These are phyloP conservation scores for Myathropa florea DNA, from an alignment of 2,888 invertebrate species.

Conservation along the genomic window DNA sequence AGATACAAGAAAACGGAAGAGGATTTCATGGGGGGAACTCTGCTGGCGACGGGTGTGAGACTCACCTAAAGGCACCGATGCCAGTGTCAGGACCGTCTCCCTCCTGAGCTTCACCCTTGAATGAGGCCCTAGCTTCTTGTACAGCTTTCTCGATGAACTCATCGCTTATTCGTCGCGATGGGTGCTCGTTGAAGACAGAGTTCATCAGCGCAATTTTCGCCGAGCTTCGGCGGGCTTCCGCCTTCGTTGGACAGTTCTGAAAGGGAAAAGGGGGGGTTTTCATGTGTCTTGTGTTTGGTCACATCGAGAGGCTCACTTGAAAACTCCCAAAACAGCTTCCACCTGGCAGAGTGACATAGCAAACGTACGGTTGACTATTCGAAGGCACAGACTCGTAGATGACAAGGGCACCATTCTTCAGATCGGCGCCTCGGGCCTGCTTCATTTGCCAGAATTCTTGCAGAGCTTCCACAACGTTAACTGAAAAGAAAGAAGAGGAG, in stretches of 20 bases:
- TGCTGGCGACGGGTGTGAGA: not conserved
- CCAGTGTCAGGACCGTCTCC: constrained; percentile 87
- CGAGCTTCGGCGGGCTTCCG: constrained; percentile 95
- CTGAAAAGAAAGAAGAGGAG: constrained; percentile 81
- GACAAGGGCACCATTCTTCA: constrained; percentile 93
- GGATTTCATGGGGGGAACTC: not conserved
- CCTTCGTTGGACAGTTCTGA: constrained; percentile 96
- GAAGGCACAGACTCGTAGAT: constrained; percentile 97
- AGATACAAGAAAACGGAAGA: constrained; percentile 1
- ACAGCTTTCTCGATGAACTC: constrained; percentile 97
- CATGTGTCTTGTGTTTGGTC: too few species aligned
- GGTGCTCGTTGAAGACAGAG: constrained; percentile 97
- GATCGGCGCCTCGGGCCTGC: constrained; percentile 91
- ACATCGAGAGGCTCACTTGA: constrained; percentile 84
- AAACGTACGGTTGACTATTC: constrained; percentile 94
- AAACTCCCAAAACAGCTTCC: constrained; percentile 98
- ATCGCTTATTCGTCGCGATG: constrained; percentile 94
- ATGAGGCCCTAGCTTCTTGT: constrained; percentile 93
- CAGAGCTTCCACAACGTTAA: constrained; percentile 96
- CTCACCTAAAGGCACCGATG: constrained; percentile 86
- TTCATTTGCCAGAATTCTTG: constrained; percentile 99
- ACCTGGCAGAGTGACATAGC: constrained; percentile 96
- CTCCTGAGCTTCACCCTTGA: constrained; percentile 85
- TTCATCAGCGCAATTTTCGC: constrained; percentile 98
- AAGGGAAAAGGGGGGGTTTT: constrained; percentile 48